phyloP scores from a whole-genome alignment of 2,113 vertebrate genomes.

The Neolamprologus devosi region DNA sequence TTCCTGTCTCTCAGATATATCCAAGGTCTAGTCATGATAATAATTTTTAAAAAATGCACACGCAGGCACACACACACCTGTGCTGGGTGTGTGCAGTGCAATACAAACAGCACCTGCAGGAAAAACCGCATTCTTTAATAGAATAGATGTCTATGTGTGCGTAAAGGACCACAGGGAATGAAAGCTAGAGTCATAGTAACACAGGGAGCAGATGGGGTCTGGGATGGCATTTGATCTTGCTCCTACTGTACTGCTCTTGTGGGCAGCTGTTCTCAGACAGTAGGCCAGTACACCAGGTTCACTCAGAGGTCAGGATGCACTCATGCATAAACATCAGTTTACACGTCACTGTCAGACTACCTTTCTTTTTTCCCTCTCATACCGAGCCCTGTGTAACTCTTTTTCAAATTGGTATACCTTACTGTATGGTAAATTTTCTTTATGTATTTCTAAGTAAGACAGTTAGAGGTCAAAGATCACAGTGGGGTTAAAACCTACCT shows the following conservation, averaged over 20 bases:
- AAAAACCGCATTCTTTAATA: conserved; percentile 15
- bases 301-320: not conserved
- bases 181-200: not conserved
- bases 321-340: not conserved
- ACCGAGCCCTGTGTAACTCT: not conserved
- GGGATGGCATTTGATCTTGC: conserved; percentile 9
- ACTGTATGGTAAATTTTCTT: not conserved
- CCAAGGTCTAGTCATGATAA: not conserved
- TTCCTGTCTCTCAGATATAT: not conserved
- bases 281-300: not conserved
- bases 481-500: not conserved
- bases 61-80: not conserved
- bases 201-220: conserved; percentile 14
- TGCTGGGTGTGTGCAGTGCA: not conserved
- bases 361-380: not conserved
- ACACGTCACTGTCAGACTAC: not conserved
- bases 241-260: not conserved
- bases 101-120: conserved; percentile 31
- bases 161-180: not conserved
- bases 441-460: not conserved
- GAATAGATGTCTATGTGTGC: not conserved
- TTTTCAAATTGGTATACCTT: not conserved
- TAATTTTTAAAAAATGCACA: not conserved
- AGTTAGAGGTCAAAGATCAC: not conserved
- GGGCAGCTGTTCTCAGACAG: conserved; percentile 1